Evolutionary conservation across 2,888 invertebrate genomes (phyloP).

Genomic region (Mamestra brassicae): DNA sequence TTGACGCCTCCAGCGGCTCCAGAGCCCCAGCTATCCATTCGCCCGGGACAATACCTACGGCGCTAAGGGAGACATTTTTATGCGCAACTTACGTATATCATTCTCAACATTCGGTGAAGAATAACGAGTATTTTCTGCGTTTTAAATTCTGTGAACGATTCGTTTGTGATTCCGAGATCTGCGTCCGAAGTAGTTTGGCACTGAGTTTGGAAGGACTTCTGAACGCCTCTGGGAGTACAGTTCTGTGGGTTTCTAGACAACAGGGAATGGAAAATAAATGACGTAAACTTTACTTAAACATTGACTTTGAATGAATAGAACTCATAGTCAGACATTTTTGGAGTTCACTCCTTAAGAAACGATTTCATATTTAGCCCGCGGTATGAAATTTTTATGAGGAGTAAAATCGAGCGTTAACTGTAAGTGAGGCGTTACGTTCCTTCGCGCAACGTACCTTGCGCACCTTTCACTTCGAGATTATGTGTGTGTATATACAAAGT

Average conservation of each 20-base stretch:
- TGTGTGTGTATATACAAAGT: too few species aligned
- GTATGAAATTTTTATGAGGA: too few species aligned
- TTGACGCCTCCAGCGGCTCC: slow-evolving; percentile 84
- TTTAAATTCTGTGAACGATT: slow-evolving; percentile 60
- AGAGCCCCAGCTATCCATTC: slow-evolving; percentile 79
- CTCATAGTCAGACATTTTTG: too few species aligned
- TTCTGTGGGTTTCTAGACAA: slow-evolving; percentile 5
- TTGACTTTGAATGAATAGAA: not conserved
- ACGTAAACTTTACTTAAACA: not conserved
- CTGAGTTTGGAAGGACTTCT: slow-evolving; percentile 18
- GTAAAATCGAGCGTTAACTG: too few species aligned
- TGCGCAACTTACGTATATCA: slow-evolving; percentile 73
- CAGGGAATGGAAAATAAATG: not conserved
- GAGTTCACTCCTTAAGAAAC: too few species aligned
- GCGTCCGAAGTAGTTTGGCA: slow-evolving; percentile 29
- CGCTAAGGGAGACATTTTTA: slow-evolving; percentile 79
- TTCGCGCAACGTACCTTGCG: too few species aligned
- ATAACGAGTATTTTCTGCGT: slow-evolving; percentile 62
- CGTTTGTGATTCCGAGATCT: slow-evolving; percentile 51
- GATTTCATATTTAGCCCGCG: too few species aligned
- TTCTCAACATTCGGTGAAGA: slow-evolving; percentile 65
- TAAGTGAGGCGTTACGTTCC: too few species aligned
- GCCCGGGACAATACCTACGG: slow-evolving; percentile 82
- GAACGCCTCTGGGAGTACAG: slow-evolving; percentile 25
- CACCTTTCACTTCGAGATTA: too few species aligned